Evolutionary conservation across 2,797 vertebrate genomes (phyloP), one percentile per base, ranked within the genome.

Genomic region (Argentina silus): DNA sequence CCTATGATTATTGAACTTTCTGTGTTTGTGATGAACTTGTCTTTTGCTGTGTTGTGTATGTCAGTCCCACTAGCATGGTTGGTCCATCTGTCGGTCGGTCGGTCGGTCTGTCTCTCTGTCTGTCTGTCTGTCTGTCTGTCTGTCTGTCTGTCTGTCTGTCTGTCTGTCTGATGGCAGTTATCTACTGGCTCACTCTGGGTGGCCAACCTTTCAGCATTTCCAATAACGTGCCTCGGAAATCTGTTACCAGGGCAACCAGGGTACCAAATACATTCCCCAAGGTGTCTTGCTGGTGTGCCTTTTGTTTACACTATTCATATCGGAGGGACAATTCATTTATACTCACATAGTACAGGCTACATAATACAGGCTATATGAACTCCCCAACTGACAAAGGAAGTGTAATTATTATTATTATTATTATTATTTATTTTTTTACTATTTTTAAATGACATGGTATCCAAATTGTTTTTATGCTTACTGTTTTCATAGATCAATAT

Each of bases 201-300:
- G 88, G 88, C 86, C 89, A 93, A 92, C 91, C 91, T 91, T 92
- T 91, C 89, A 89, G 89, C 86, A 83, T 93, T 88, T 91, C 84
- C 91, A 91, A 86, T 83, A 87, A 92, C 92, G 89, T 90, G 88
- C 88, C 90, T 89, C 75, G 74, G 85, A 92, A 93, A 91, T 88
- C 92, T 91, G 94, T 95, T 95, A 94, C 94, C 93, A 94, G 89
- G 93, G 92, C 90, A 94, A 95, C 94, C 82, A 48, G 89, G 86
- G 90, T 86, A 91, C 90, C 92, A 88, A 89, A 91, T 93, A 86
- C 81, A 91, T 89, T 86, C 88, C 88, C 85, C 79, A 85, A 69
- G 84, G 89, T 85, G 85, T 87, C 76, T 91, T 43, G 77, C 84
- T 81, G 80, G 79, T 81, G 88, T 82, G 76, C 78, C 86, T 79